Evolutionary conservation across 2,888 invertebrate genomes (phyloP).

Genomic region (Epirrita christyi): DNA sequence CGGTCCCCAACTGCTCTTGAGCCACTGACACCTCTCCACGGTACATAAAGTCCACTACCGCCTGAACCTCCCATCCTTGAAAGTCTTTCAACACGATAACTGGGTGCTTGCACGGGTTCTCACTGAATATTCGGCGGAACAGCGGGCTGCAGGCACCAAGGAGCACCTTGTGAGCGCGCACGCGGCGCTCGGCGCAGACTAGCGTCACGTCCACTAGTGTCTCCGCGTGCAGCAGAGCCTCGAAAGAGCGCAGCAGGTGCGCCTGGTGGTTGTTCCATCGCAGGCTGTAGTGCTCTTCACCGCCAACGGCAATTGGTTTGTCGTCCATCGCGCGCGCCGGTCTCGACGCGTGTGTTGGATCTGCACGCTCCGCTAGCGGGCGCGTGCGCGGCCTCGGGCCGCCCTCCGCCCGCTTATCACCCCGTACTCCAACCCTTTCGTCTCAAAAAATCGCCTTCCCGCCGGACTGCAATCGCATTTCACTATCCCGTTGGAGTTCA

Average conservation of each 20-base stretch:
- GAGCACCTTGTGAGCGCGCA: constrained; percentile 96
- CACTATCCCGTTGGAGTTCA: constrained; percentile 51
- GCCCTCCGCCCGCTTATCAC: constrained; percentile 72
- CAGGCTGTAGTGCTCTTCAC: constrained; percentile 94
- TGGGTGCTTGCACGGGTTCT: constrained; percentile 97
- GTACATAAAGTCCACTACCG: constrained; percentile 97
- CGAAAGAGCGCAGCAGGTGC: constrained; percentile 94
- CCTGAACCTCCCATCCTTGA: constrained; percentile 94
- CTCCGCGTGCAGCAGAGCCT: constrained; percentile 94
- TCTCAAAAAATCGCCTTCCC: constrained; percentile 68
- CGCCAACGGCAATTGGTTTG: constrained; percentile 70
- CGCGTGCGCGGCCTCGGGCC: constrained; percentile 75
- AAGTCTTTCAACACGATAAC: constrained; percentile 96
- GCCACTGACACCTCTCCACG: constrained; percentile 95
- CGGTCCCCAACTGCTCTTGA: constrained; percentile 92
- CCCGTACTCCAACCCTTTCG: constrained; percentile 77
- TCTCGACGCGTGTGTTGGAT: constrained; percentile 65
- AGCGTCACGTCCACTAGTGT: constrained; percentile 95
- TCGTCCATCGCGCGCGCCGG: constrained; percentile 79
- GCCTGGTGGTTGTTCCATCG: constrained; percentile 97
- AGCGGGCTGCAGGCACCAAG: constrained; percentile 95
- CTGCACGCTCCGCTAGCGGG: constrained; percentile 54
- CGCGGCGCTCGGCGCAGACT: constrained; percentile 93
- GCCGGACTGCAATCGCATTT: constrained; percentile 68
- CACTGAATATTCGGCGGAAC: constrained; percentile 94